Conservation (phyloP, 2,888 invertebrate species). For the Molorchus minor region DNA sequence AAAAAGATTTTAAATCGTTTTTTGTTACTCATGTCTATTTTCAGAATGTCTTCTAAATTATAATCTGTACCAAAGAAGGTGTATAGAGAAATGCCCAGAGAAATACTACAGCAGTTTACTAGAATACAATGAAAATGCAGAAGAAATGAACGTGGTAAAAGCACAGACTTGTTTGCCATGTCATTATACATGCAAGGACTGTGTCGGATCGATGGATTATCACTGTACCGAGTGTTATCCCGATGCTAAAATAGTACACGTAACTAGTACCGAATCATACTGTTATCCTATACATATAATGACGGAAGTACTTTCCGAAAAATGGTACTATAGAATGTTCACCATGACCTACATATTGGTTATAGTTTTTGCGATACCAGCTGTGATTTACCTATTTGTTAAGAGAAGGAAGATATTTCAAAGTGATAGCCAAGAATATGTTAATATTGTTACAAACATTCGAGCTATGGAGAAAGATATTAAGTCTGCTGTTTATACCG, state of each 20-base stretch:
- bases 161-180: slow-evolving; percentile 69
- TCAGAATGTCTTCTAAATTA: slow-evolving; percentile 74
- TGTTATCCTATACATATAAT: slow-evolving; percentile 56
- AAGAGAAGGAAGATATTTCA: slow-evolving; percentile 20
- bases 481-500: slow-evolving; percentile 53
- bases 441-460: slow-evolving; percentile 49
- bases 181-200: slow-evolving; percentile 79
- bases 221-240: slow-evolving; percentile 75
- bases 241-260: slow-evolving; percentile 69
- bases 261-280: slow-evolving; percentile 56
- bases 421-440: slow-evolving; percentile 18
- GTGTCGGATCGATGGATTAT: slow-evolving; percentile 74
- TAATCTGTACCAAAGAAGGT: slow-evolving; percentile 70
- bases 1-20: no score
- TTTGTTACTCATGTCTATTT: slow-evolving; percentile 53
- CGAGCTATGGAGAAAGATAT: slow-evolving; percentile 52
- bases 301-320: slow-evolving; percentile 44
- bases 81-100: slow-evolving; percentile 67
- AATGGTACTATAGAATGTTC: slow-evolving; percentile 54
- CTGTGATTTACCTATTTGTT: slow-evolving; percentile 28
- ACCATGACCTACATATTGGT: slow-evolving; percentile 47
- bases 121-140: slow-evolving; percentile 41
- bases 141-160: slow-evolving; percentile 44
- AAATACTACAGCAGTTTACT: slow-evolving; percentile 53
- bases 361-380: slow-evolving; percentile 37